Base-by-base conservation (phyloP, 2,888 invertebrate genomes). In the Standfussiana lucernea region DNA sequence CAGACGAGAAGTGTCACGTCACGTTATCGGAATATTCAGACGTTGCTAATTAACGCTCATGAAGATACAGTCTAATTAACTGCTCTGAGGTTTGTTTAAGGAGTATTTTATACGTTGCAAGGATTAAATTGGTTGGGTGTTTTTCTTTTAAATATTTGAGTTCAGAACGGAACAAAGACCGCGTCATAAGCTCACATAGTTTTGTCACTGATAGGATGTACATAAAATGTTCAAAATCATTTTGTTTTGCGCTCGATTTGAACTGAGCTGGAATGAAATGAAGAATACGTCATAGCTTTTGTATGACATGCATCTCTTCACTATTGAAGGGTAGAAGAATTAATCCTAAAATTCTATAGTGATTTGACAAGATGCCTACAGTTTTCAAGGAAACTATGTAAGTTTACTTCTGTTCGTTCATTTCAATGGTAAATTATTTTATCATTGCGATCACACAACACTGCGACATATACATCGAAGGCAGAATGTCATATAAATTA, bases 1-100 rank as follows among this genome's bases (percentile, higher is more conserved):
- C 80, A 59, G 81, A 72, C 72, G 68, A 32, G 81, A 84, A 66
- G 50, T 81, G 85, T 85, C 78, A 76, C 87, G 76, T 86, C 87
- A 86, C 69, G 50, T 47, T 87, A 84, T 85, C 78, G 78, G 78
- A 84, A 85, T 85, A 85, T 74, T 81, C 75, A 69, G 69, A 69
- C 74, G 62, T 28, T 59, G 82, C 73, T 87, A 86, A 86, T 86
- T 85, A 86, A 72, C 67, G 69, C 37, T 87, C 79, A 79, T 87
- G 85, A 75, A 82, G 77, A 87, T 79, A 82, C 66, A 61, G 75
- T 56, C 65, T 85, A 85, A 86, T 87, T 85, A 85, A 87, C 82
- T 82, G 74, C 32, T 78, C 53, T 72, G 70, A 73, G 70, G 76
- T 64, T 76, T 68, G 64, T 61, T 24, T 61, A 67, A 72, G 61